Evolutionary conservation across 2,797 vertebrate species (phyloP).

Genomic region (Acomys russatus): DNA sequence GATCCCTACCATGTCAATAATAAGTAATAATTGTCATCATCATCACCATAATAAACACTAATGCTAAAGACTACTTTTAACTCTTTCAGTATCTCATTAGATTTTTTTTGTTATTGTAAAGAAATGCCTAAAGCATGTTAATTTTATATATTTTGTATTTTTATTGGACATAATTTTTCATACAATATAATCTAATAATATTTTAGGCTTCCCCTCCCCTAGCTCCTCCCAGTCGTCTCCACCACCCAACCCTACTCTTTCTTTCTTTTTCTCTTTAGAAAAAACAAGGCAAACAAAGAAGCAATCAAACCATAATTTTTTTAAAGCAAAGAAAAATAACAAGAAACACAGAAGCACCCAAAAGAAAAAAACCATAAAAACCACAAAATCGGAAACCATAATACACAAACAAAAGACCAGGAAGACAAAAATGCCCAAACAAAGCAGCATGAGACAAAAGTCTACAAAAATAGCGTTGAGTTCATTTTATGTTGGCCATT

Average conservation of each 20-base stretch:
- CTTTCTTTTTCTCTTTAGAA: neutral
- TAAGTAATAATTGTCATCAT: neutral
- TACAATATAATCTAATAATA: neutral
- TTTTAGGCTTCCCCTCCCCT: neutral
- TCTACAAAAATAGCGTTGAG: neutral
- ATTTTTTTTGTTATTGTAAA: neutral
- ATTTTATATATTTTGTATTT: neutral
- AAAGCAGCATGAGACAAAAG: neutral
- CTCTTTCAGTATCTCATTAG: slow-evolving; percentile 28
- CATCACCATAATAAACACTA: neutral
- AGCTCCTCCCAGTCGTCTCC: neutral
- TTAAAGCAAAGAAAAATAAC: neutral
- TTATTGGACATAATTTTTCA: neutral
- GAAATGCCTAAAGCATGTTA: neutral
- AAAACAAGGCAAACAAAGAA: neutral
- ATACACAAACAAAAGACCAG: neutral
- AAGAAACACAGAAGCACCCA: neutral
- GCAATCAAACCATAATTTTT: neutral
- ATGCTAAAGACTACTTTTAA: neutral
- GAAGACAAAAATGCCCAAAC: neutral
- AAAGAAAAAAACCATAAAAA: neutral
- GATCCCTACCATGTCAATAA: neutral
- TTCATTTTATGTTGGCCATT: no score
- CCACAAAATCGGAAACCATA: neutral
- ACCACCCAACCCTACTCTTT: neutral